phyloP scores from a whole-genome alignment of 2,113 vertebrate species.

The Gallinago media region DNA sequence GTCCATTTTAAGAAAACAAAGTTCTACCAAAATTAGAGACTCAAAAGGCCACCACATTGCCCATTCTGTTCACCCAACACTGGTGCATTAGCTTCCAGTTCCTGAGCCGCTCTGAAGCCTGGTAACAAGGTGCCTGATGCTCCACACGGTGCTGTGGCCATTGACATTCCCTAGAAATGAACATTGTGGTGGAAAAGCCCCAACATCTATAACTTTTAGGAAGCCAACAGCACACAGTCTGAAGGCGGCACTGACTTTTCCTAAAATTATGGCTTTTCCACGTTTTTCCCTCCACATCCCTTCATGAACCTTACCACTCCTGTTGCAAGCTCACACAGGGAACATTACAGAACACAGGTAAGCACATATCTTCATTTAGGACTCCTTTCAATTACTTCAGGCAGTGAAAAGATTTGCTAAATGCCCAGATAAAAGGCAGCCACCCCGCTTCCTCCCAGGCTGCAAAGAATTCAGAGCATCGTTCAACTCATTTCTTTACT shows the following conservation, averaged over 20 bases:
- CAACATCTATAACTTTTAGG: neutral
- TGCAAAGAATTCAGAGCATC: neutral
- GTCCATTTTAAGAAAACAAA: neutral
- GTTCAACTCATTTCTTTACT: slow-evolving; percentile 32
- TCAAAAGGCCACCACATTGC: fast-evolving
- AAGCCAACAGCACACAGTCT: neutral
- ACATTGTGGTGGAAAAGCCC: neutral
- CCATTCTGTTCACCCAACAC: neutral
- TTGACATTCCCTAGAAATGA: neutral
- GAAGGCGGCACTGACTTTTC: neutral
- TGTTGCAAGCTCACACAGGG: neutral
- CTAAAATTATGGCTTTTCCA: neutral
- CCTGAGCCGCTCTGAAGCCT: neutral
- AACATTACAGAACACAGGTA: neutral
- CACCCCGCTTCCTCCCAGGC: neutral
- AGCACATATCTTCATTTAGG: neutral
- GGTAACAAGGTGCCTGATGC: neutral
- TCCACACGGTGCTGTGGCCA: neutral
- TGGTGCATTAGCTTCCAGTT: neutral
- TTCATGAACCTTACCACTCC: neutral
- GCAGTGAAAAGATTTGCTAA: neutral
- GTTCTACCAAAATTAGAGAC: neutral
- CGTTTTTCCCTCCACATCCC: neutral
- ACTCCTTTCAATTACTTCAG: neutral
- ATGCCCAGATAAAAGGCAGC: neutral